These are phyloP conservation scores for Cyphomyrus discorhynchus DNA, from an alignment of 2,113 vertebrate genomes.

Conservation along the genomic window DNA sequence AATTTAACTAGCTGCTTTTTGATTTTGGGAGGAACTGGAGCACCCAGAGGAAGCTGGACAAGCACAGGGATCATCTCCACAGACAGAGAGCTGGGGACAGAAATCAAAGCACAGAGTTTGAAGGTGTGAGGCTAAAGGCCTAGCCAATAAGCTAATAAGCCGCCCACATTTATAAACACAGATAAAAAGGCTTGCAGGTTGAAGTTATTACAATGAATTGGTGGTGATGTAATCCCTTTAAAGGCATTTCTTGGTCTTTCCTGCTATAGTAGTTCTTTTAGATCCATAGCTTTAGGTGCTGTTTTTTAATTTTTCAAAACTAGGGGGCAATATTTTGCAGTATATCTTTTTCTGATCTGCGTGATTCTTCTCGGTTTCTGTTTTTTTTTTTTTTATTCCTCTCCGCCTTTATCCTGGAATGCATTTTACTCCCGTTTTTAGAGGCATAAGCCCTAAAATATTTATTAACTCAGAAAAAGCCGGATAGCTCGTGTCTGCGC, in stretches of 20 bases:
- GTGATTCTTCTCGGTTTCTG: not conserved
- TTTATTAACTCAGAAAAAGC: not conserved
- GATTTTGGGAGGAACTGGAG: not conserved
- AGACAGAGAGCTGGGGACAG: not conserved
- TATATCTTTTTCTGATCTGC: not conserved
- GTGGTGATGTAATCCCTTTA: not conserved
- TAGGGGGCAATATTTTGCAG: conserved; percentile 36
- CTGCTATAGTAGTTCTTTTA: not conserved
- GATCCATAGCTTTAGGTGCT: not conserved
- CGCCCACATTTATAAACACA: not conserved
- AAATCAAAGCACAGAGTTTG: not conserved
- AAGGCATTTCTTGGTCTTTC: not conserved
- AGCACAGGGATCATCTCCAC: not conserved
- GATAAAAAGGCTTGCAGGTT: not conserved
- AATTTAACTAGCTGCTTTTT: not conserved
- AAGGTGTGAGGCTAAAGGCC: not conserved
- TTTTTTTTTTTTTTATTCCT: not conserved
- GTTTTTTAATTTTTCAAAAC: conserved; percentile 20
- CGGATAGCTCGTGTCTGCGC: not conserved
- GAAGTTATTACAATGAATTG: not conserved
- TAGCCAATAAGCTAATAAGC: not conserved
- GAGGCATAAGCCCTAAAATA: not conserved
- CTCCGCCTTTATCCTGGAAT: not conserved
- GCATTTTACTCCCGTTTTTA: not conserved
- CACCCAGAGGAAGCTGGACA: not conserved